Percentiles rank a stretch among this genome's conserved stretches.
Evolutionary conservation across 2,888 invertebrate genomes (phyloP).

Genomic region (Tipula lateralis): DNA sequence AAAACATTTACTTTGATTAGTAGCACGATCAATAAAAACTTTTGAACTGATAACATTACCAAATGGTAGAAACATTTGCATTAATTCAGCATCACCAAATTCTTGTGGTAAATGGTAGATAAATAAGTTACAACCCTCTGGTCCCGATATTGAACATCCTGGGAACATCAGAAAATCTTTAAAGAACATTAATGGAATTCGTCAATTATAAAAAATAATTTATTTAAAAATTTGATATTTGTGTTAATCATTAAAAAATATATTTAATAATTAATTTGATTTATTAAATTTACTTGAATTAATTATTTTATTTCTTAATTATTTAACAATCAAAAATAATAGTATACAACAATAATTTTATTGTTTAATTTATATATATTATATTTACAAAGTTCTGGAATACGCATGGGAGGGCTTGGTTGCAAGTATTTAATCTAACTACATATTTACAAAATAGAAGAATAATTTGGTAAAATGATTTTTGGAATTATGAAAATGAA

Average conservation of each 20-base stretch:
- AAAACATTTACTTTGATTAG: slow-evolving; percentile 99
- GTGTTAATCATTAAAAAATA: background rate
- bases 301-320: too few relatives aligned
- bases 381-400: too few relatives aligned
- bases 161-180: slow-evolving; percentile 67
- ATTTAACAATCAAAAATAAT: too few relatives aligned
- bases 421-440: too few relatives aligned
- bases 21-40: slow-evolving; percentile 99
- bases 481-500: too few relatives aligned
- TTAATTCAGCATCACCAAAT: slow-evolving; percentile 97
- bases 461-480: too few relatives aligned
- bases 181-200: slow-evolving; percentile 52
- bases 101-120: slow-evolving; percentile 99
- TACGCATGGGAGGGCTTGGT: too few relatives aligned
- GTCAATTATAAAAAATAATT: slow-evolving; percentile 33
- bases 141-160: slow-evolving; percentile 95
- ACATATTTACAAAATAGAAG: too few relatives aligned
- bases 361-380: too few relatives aligned
- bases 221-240: background rate
- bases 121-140: slow-evolving; percentile 99
- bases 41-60: slow-evolving; percentile 99
- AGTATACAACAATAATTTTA: too few relatives aligned
- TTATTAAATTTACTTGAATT: too few relatives aligned
- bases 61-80: slow-evolving; percentile 99
- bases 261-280: background rate